Conservation (phyloP, 2,888 invertebrate species). For the Leucania comma region DNA sequence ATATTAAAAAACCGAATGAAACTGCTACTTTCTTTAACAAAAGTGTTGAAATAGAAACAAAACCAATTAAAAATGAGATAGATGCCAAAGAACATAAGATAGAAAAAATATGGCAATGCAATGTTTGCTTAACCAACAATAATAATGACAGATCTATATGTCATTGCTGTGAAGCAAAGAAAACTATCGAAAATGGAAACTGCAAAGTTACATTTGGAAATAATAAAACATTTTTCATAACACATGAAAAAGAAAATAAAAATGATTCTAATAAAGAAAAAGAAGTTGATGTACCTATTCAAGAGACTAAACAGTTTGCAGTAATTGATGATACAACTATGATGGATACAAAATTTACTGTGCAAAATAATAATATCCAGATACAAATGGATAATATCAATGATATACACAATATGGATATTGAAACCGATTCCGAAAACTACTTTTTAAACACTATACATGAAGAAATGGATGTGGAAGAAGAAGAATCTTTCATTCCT, state of each 20-base stretch:
- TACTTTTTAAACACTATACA: conserved; percentile 2
- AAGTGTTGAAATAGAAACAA: background rate
- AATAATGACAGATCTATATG: conserved; percentile 68
- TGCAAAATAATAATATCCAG: conserved; percentile 25
- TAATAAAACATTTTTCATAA: conserved; percentile 33
- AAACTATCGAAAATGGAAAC: conserved; percentile 31
- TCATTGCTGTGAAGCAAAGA: conserved; percentile 73
- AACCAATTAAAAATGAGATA: background rate
- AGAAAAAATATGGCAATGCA: conserved; percentile 72
- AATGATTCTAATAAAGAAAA: background rate
- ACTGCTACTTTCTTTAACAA: background rate
- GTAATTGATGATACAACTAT: conserved; percentile 22
- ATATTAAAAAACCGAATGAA: background rate
- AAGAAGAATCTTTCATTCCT: conserved; percentile 48
- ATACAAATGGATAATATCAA: conserved; percentile 36
- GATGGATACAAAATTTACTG: conserved; percentile 15
- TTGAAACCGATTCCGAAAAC: conserved; percentile 23
- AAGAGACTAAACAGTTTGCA: background rate
- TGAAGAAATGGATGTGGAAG: conserved; percentile 72
- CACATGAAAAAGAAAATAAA: background rate
- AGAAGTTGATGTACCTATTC: background rate
- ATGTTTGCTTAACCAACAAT: conserved; percentile 73
- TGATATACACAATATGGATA: conserved; percentile 46
- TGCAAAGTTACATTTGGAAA: conserved; percentile 59
- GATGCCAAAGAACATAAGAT: conserved; percentile 5